A percentile compares a stretch with the other conserved stretches of the same genome.
Evolutionary conservation across 2,888 invertebrate genomes (phyloP).

Genomic region (Petrolisthes cinctipes): DNA sequence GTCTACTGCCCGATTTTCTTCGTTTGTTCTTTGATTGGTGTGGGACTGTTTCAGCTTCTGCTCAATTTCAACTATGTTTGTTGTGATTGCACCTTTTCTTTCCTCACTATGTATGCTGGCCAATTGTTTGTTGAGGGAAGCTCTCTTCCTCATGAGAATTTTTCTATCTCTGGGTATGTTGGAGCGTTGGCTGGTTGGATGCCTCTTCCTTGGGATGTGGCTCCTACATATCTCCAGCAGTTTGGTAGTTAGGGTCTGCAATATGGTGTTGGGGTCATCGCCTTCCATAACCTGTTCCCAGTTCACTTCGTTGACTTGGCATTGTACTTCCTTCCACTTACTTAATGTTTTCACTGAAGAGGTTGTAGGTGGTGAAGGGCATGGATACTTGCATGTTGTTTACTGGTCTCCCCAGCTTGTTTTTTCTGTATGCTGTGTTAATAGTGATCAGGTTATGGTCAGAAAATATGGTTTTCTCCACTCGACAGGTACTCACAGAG

Average conservation of each 20-base stretch:
- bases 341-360: constrained; percentile 26
- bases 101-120: not conserved
- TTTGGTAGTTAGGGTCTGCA: constrained; percentile 26
- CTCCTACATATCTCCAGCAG: constrained; percentile 12
- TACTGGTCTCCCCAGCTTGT: not conserved
- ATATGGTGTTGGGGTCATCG: constrained; percentile 15
- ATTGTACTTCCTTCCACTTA: constrained; percentile 20
- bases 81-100: not conserved
- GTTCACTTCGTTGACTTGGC: constrained; percentile 13
- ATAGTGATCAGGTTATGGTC: constrained; percentile 40
- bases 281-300: constrained; percentile 13
- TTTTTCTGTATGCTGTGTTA: constrained; percentile 19
- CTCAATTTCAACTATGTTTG: no score
- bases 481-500: constrained; percentile 5
- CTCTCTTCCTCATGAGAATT: constrained; percentile 22
- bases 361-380: constrained; percentile 6
- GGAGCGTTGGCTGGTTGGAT: not conserved
- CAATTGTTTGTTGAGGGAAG: constrained; percentile 14
- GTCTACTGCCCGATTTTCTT: no score
- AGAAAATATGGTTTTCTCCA: constrained; percentile 4
- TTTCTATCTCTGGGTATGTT: not conserved
- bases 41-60: no score
- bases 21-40: no score
- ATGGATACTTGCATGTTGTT: not conserved
- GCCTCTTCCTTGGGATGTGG: not conserved